phyloP scores from a whole-genome alignment of 2,797 vertebrate species.

The Adrianichthys oophorus region DNA sequence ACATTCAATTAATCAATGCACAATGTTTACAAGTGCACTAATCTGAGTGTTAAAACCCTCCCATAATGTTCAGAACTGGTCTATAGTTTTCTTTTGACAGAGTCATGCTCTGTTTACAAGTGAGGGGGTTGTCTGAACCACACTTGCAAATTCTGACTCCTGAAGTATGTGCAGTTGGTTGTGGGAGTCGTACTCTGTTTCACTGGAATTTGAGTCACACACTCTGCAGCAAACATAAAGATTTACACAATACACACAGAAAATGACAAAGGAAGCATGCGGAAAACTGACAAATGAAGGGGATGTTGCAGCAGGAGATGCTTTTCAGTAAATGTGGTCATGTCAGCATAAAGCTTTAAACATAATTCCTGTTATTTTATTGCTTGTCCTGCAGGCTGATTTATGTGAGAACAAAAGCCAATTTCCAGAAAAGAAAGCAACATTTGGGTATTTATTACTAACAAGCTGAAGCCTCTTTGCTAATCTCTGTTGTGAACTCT shows the following conservation, averaged over 20 bases:
- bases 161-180: conserved; percentile 82
- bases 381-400: conserved; percentile 34
- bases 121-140: conserved; percentile 56
- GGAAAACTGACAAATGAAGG: no score
- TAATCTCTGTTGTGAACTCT: conserved; percentile 45
- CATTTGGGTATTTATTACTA: conserved; percentile 64
- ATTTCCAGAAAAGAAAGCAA: conserved; percentile 35
- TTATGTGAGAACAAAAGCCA: conserved; percentile 46
- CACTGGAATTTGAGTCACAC: conserved; percentile 74
- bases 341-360: conserved; percentile 30
- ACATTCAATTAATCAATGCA: background rate
- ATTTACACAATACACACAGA: conserved; percentile 9
- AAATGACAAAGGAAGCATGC: conserved; percentile 8
- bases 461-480: conserved; percentile 53
- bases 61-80: conserved; percentile 23
- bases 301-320: conserved; percentile 1
- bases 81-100: conserved; percentile 42
- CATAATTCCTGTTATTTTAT: conserved; percentile 54
- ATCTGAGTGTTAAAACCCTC: conserved; percentile 8
- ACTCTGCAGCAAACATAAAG: conserved; percentile 36
- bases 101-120: conserved; percentile 55
- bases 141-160: conserved; percentile 75
- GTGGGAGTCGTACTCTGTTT: conserved; percentile 66
- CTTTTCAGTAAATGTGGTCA: conserved; percentile 24
- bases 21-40: conserved; percentile 23